Evolutionary conservation across 1,140 invertebrate species (phyloP).

Genomic region (Paraescarpia echinospica): DNA sequence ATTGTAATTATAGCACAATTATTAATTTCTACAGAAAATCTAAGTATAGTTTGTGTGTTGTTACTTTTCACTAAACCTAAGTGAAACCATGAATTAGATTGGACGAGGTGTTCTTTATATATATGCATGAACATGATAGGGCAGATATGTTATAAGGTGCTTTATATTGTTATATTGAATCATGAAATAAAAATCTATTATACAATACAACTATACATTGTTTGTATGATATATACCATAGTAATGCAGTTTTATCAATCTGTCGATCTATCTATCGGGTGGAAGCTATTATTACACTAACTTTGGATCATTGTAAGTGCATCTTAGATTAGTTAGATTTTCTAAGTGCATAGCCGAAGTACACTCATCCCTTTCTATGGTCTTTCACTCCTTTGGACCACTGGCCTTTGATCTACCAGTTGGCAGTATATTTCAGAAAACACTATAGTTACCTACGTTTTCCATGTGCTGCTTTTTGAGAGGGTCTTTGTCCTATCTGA

Average conservation of each 20-base stretch:
- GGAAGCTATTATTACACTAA: no score
- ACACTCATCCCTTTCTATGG: no score
- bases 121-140: slow-evolving; percentile 5
- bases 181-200: not conserved
- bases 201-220: not conserved
- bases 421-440: no score
- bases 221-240: not conserved
- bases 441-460: no score
- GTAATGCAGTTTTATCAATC: not conserved
- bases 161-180: slow-evolving; percentile 7
- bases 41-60: not conserved
- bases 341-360: no score
- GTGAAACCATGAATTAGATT: not conserved
- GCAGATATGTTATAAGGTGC: not conserved
- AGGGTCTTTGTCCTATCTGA: no score
- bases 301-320: no score
- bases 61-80: not conserved
- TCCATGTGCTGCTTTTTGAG: no score
- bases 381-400: no score
- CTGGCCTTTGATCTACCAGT: no score
- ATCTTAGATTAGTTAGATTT: no score
- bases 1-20: not conserved
- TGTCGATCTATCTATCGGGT: no score
- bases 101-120: not conserved
- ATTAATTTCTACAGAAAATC: not conserved